These are phyloP conservation scores for Mustela lutreola DNA, from an alignment of 2,113 vertebrate genomes.

Conservation along the genomic window DNA sequence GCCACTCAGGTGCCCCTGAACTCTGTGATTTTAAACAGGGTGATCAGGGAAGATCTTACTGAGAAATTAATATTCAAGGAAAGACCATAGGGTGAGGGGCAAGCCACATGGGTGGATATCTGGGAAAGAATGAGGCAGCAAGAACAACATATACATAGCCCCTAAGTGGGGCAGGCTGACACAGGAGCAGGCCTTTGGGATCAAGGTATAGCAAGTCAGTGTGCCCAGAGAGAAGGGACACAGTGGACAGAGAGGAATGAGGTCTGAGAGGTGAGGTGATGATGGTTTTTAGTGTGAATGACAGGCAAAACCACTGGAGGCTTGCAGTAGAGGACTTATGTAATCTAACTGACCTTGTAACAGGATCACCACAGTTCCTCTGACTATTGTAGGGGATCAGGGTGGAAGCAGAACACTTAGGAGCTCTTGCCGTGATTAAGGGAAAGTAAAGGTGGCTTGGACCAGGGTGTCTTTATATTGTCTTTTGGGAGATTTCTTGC, in stretches of 20 bases:
- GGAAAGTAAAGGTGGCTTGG: not conserved
- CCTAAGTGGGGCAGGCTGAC: not conserved
- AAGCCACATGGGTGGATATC: not conserved
- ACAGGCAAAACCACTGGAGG: not conserved
- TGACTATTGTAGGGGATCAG: not conserved
- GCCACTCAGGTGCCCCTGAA: too few relatives aligned
- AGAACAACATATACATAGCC: not conserved
- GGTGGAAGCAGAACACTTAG: not conserved
- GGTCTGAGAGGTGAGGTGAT: not conserved
- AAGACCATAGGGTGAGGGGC: not conserved
- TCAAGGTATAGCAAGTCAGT: not conserved
- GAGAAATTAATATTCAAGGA: constrained; percentile 16
- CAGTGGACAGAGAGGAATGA: not conserved
- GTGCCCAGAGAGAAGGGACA: not conserved
- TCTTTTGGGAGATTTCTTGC: not conserved
- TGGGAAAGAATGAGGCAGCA: not conserved
- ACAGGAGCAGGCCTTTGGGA: not conserved
- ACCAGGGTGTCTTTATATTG: not conserved
- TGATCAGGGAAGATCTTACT: not conserved
- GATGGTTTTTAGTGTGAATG: not conserved
- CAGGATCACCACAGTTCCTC: not conserved
- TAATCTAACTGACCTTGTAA: not conserved
- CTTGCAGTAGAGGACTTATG: not conserved
- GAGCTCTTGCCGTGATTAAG: not conserved
- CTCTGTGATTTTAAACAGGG: not conserved